Base-by-base conservation (phyloP, 2,797 vertebrate genomes). In the Rhinoraja longicauda region DNA sequence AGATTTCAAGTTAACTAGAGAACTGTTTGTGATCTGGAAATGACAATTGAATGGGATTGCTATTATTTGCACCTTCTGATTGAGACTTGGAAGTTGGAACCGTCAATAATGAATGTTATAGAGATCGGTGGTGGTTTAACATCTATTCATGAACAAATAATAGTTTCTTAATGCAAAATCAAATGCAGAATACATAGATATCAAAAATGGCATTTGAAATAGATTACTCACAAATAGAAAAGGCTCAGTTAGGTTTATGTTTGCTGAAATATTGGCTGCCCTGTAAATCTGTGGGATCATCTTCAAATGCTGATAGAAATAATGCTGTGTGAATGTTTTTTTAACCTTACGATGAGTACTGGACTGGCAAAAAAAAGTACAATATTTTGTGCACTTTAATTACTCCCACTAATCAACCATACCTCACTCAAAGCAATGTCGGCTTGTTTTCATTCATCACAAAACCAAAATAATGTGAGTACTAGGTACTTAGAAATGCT, bases 101-200 rank as follows among this genome's bases (percentile, higher is more conserved):
- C 39, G 53, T 12, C 24, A 53, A 45, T 92, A 45, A 92, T 45
- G 70, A 92, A 72, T 92, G 64, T 92, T 92, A 53, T 91, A n/a
- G 4, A 17, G 70, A 92, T 92, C 90, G 10, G 53, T 72, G 45
- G 70, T 21, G 53, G 39, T 92, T 92, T 4, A 92, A 72, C 70
- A n/a, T 92, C 0, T 53, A 8, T 92, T 36, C 67, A n/a, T 92
- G 26, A 53, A 91, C 90, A 91, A 36, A 72, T 91, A 73, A 91
- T 91, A 67, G 36, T 45, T 72, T 90, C 45, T 72, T 91, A 91
- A 29, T 70, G 10, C 90, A 72, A 91, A 72, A 70, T 90, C 62
- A 72, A 90, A n/a, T n/a, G n/a, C n/a, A 90, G 32, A 90, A 26
- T 90, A 90, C 90, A 21, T 45, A 26, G 24, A 45, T 73, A 29